phyloP scores from a whole-genome alignment of 2,888 invertebrate species.

The Oscheius sp. region DNA sequence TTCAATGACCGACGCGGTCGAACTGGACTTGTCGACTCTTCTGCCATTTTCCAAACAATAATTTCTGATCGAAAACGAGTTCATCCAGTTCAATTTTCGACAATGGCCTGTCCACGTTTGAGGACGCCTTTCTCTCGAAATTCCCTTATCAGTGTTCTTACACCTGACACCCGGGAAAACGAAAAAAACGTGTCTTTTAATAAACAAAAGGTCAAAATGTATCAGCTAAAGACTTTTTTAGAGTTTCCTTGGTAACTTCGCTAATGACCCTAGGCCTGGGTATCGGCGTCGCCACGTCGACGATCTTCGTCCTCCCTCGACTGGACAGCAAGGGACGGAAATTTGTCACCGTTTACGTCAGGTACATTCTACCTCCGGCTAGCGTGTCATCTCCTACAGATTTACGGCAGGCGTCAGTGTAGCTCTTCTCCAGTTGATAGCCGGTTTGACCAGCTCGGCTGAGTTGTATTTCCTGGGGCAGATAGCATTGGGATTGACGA shows the following conservation, averaged over 20 bases:
- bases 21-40: too few species aligned
- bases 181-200: neutral
- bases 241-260: conserved; percentile 42
- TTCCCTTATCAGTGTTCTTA: neutral
- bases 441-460: conserved; percentile 39
- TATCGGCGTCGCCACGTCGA: conserved; percentile 37
- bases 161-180: neutral
- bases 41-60: too few species aligned
- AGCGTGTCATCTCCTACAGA: neutral
- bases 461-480: conserved; percentile 48
- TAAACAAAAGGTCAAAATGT: neutral
- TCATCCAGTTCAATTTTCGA: too few species aligned
- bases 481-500: conserved; percentile 3
- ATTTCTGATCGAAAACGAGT: too few species aligned
- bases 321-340: conserved; percentile 47
- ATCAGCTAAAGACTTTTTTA: conserved; percentile 30
- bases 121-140: neutral
- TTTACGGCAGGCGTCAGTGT: conserved; percentile 16
- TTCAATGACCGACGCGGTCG: too few species aligned
- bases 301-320: conserved; percentile 42
- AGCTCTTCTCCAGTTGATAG: conserved; percentile 33
- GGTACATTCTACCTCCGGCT: conserved; percentile 25
- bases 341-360: conserved; percentile 34
- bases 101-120: neutral
- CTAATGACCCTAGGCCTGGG: conserved; percentile 32